Base-by-base conservation (phyloP, 2,797 vertebrate genomes). In the Phrynocephalus guinanensis region DNA sequence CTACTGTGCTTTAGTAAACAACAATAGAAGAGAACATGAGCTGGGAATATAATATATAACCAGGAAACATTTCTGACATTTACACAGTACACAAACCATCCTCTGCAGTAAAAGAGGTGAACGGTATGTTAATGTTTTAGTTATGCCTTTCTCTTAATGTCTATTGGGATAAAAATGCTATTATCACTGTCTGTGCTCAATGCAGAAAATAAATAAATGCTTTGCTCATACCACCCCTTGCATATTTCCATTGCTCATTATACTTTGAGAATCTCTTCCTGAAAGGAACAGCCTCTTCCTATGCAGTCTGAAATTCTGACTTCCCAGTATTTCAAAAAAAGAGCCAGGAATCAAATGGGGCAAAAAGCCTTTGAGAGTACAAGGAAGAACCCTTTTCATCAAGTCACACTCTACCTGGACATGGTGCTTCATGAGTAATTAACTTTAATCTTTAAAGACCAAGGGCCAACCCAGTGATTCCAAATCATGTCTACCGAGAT, bases 21-120 rank as follows among this genome's bases (percentile, higher is more conserved):
- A 33, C n/a, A 82, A 50, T 50, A n/a, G 75, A 44, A 78, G 68
- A 63, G 28, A 78, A 28, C 60, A 13, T 28, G 33, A 84, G 20
- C 10, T 48, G 20, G 52, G 52, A 79, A 60, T 60, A 33, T 33
- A 67, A 86, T 28, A 82, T 28, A 68, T 24, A 56, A 20, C 72
- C n/a, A 72, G 52, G 26, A 83, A 68, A 22, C 1, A 79, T 38
- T 87, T 76, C 71, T 77, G 26, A 66, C 33, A 77, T 44, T 77
- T 28, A 77, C 2, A 75, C 26, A 75, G 79, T 66, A 87, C 28
- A 75, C 13, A 86, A 67, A 33, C 50, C n/a, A 79, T 86, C 48
- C 48, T 72, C 28, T 83, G 44, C 63, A 71, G 11, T 72, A 44
- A 24, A 86, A 56, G 22, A 18, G n/a, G 15, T 67, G 24, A 20